These are phyloP conservation scores for Micronycteris hirsuta DNA, from an alignment of 2,113 vertebrate genomes.

Conservation along the genomic window DNA sequence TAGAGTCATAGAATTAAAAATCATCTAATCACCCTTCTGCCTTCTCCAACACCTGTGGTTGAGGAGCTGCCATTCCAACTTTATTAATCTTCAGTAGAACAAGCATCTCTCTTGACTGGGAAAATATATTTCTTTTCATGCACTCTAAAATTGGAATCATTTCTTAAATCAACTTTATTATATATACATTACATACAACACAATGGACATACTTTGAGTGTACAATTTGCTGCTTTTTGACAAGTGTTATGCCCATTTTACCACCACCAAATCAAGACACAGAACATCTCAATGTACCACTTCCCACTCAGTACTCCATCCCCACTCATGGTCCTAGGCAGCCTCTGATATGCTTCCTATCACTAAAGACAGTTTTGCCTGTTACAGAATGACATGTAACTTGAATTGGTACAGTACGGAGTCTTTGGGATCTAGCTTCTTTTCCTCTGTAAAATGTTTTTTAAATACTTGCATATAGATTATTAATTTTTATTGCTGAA, in stretches of 20 bases:
- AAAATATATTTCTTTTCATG: background rate
- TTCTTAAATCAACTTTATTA: background rate
- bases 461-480: background rate
- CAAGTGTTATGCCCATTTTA: background rate
- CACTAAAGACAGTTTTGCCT: background rate
- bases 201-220: background rate
- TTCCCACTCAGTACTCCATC: background rate
- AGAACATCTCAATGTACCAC: background rate
- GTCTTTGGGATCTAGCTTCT: background rate
- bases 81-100: background rate
- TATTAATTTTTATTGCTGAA: background rate
- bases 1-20: background rate
- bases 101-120: background rate
- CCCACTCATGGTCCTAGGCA: background rate
- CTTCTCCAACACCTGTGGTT: background rate
- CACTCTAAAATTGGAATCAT: background rate
- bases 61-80: background rate
- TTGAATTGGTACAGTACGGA: background rate
- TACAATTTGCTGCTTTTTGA: background rate
- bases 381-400: background rate
- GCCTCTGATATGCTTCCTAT: background rate
- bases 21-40: background rate
- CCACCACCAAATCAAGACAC: background rate
- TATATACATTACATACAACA: background rate
- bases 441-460: background rate